These are phyloP conservation scores for Stichopus horrens DNA, from an alignment of 53 echinoderm and acorn worm genomes.

Conservation along the genomic window DNA sequence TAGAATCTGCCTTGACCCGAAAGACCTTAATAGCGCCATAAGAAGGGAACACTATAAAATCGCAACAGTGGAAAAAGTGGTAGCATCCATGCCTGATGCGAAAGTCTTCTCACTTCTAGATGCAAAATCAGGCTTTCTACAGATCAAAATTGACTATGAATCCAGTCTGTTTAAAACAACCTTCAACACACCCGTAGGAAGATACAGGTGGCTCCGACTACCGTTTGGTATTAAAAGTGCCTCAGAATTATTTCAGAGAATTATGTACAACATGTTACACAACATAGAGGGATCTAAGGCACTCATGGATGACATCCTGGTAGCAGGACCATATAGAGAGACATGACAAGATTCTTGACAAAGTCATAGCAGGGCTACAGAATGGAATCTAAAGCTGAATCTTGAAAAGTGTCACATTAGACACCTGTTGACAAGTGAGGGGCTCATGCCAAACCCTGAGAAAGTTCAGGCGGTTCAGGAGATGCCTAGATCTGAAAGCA, in stretches of 20 bases:
- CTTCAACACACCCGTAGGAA: conserved; percentile 60
- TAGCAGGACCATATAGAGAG: conserved; percentile 22
- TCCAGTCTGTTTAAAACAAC: conserved; percentile 54
- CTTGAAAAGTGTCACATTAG: conserved; percentile 52
- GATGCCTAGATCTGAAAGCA: conserved; percentile 47
- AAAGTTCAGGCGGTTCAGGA: conserved; percentile 48
- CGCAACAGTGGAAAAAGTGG: conserved; percentile 47
- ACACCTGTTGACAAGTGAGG: conserved; percentile 42
- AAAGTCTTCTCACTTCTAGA: conserved; percentile 53
- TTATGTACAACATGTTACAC: conserved; percentile 57
- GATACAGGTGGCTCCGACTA: conserved; percentile 53
- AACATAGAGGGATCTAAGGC: conserved; percentile 46
- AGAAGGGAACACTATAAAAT: conserved; percentile 55
- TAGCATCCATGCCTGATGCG: conserved; percentile 40
- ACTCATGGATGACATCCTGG: conserved; percentile 63
- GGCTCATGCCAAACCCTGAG: conserved; percentile 47
- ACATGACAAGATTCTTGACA: conserved; percentile 50
- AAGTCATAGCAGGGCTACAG: conserved; percentile 40
- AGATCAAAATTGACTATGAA: conserved; percentile 55
- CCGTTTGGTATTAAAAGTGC: conserved; percentile 68
- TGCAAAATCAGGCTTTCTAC: conserved; percentile 57
- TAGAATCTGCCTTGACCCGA: conserved; percentile 57
- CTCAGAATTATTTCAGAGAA: conserved; percentile 64
- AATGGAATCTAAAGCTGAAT: conserved; percentile 58
- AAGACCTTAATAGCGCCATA: conserved; percentile 58